Evolutionary conservation across 1,140 invertebrate genomes (phyloP).

Genomic region (Drosophila orena): DNA sequence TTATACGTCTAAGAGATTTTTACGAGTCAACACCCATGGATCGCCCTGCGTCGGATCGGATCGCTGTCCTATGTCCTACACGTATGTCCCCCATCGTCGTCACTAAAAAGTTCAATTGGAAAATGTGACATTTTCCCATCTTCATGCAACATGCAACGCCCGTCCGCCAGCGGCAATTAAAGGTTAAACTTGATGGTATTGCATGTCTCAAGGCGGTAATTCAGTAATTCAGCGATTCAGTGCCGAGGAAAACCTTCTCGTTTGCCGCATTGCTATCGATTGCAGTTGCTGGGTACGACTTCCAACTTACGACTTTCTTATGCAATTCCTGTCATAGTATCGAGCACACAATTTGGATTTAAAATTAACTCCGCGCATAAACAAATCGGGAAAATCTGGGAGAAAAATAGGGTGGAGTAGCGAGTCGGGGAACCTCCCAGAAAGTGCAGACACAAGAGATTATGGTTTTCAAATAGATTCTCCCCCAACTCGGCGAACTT

Average conservation of each 20-base stretch:
- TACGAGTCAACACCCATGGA: slow-evolving; percentile 49
- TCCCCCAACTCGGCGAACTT: slow-evolving; percentile 23
- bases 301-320: slow-evolving; percentile 17
- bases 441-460: slow-evolving; percentile 35
- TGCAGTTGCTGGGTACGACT: slow-evolving; percentile 7
- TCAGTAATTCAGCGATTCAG: slow-evolving; percentile 30
- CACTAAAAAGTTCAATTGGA: slow-evolving; percentile 64
- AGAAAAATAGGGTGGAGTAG: slow-evolving; percentile 2
- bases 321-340: slow-evolving; percentile 17
- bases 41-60: not conserved
- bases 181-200: slow-evolving; percentile 61
- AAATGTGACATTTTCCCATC: slow-evolving; percentile 38
- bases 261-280: slow-evolving; percentile 59
- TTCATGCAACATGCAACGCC: slow-evolving; percentile 57
- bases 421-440: slow-evolving; percentile 22
- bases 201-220: slow-evolving; percentile 57
- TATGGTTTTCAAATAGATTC: slow-evolving; percentile 29
- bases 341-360: slow-evolving; percentile 35
- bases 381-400: slow-evolving; percentile 33
- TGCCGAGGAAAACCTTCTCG: slow-evolving; percentile 19
- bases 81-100: slow-evolving; percentile 24
- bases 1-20: slow-evolving; percentile 60
- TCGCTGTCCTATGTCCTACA: slow-evolving; percentile 1
- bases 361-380: slow-evolving; percentile 59
- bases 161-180: slow-evolving; percentile 48